These are phyloP conservation scores for Alsophila aescularia DNA, from an alignment of 2,888 invertebrate species.

Conservation along the genomic window DNA sequence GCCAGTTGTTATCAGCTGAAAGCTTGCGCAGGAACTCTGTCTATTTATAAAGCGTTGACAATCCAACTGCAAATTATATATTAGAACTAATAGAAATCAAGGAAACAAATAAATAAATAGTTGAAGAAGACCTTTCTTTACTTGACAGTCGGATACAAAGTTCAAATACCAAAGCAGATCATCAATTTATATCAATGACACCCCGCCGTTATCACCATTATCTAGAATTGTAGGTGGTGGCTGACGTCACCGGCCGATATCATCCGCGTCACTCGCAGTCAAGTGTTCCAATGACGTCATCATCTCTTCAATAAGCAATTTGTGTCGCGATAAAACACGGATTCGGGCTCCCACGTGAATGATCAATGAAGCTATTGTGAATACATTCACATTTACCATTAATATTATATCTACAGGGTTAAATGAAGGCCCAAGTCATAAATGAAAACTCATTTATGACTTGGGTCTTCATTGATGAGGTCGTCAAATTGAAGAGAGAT, in stretches of 20 bases:
- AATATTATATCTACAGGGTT: no score
- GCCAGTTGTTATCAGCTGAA: no score
- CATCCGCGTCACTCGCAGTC: conserved; percentile 15
- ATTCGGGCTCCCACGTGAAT: conserved; percentile 2
- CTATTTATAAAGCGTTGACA: no score
- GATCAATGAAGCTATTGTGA: not conserved
- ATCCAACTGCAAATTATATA: no score
- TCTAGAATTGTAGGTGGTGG: conserved; percentile 20
- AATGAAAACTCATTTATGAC: no score
- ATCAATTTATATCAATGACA: conserved; percentile 14
- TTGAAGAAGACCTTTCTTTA: no score
- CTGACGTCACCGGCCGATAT: conserved; percentile 9
- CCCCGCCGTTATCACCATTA: conserved; percentile 20
- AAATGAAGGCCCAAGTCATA: not conserved
- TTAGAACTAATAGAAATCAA: no score
- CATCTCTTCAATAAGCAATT: conserved; percentile 14
- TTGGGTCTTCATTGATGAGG: no score
- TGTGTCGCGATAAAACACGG: conserved; percentile 13
- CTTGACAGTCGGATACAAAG: no score
- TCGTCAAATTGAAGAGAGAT: no score
- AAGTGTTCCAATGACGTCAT: conserved; percentile 22
- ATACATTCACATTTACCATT: not conserved
- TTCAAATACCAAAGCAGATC: not conserved
- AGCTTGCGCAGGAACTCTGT: no score
- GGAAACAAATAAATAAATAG: no score